Percentiles rank a stretch among this genome's conserved stretches.
These are phyloP conservation scores for Sorex araneus DNA, from an alignment of 2,113 vertebrate species.

Conservation along the genomic window DNA sequence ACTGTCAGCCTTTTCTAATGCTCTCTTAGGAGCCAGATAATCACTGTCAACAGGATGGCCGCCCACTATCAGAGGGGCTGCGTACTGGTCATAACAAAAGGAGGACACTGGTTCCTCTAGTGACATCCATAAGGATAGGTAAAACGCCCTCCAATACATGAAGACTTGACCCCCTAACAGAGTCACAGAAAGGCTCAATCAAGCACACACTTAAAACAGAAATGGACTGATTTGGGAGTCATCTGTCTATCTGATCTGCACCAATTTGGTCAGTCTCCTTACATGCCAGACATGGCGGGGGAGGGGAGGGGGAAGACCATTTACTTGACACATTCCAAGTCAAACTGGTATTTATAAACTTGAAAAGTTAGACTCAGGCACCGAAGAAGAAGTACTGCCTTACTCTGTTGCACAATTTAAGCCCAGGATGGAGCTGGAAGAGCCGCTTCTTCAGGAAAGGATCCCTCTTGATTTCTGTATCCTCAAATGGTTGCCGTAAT, in stretches of 20 bases:
- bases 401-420: background rate
- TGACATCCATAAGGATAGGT: background rate
- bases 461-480: background rate
- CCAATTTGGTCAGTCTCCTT: constrained; percentile 21
- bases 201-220: constrained; percentile 68
- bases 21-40: constrained; percentile 47
- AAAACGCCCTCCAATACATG: constrained; percentile 28
- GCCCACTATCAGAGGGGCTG: constrained; percentile 39
- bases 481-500: background rate
- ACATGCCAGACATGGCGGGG: constrained; percentile 29
- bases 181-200: constrained; percentile 62
- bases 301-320: background rate
- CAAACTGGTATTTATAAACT: constrained; percentile 46
- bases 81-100: background rate
- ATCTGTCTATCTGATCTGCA: constrained; percentile 54
- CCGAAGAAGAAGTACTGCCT: background rate
- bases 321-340: constrained; percentile 23
- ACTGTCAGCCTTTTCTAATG: constrained; percentile 47
- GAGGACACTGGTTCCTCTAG: constrained; percentile 17
- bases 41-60: constrained; percentile 64
- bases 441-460: background rate
- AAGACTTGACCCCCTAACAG: constrained; percentile 16
- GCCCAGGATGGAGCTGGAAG: background rate
- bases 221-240: background rate
- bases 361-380: constrained; percentile 9